phyloP scores from a whole-genome alignment of 2,797 vertebrate genomes.

The Cossypha niveicapilla region DNA sequence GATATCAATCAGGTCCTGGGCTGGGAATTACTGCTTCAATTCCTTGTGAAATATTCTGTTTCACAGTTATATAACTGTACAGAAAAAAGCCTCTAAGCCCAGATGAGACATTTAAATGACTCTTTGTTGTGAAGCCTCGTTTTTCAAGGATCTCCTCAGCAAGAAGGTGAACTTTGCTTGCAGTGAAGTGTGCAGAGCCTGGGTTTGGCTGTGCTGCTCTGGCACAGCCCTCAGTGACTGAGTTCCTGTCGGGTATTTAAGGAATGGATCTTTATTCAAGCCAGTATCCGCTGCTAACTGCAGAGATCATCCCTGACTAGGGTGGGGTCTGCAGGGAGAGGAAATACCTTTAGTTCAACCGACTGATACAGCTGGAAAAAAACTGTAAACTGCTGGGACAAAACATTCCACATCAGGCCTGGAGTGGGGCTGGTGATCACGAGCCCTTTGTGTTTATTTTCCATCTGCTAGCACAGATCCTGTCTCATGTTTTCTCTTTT shows the following conservation, averaged over 20 bases:
- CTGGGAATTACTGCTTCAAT: not conserved
- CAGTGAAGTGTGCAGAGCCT: not conserved
- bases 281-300: not conserved
- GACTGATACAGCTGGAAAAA: not conserved
- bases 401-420: not conserved
- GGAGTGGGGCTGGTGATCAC: not conserved
- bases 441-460: not conserved
- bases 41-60: not conserved
- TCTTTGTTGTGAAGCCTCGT: not conserved
- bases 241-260: not conserved
- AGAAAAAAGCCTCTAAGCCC: not conserved
- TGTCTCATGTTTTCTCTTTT: not conserved
- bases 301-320: not conserved
- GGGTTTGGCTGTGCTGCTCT: not conserved
- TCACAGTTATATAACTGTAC: not conserved
- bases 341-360: conserved; percentile 23
- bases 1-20: not conserved
- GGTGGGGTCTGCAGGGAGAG: not conserved
- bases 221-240: not conserved
- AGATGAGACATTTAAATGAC: not conserved
- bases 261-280: not conserved
- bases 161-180: not conserved
- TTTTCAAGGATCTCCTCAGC: not conserved
- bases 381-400: not conserved
- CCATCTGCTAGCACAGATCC: not conserved